These are phyloP conservation scores for Agonopterix heracliana DNA, from an alignment of 2,888 invertebrate genomes.

Conservation along the genomic window DNA sequence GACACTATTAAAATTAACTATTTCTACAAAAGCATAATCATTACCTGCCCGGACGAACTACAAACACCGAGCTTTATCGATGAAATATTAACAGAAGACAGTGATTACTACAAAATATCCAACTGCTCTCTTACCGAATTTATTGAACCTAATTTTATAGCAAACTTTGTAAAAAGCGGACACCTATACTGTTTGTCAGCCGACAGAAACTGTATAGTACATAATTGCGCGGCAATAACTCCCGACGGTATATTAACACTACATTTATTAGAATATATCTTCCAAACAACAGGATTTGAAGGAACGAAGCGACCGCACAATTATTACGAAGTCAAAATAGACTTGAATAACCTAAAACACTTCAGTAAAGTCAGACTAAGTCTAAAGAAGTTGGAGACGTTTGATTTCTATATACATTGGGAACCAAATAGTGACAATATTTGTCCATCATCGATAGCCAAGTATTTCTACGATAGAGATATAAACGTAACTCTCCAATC, in stretches of 20 bases:
- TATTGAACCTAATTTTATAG: constrained; percentile 44
- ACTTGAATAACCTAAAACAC: constrained; percentile 36
- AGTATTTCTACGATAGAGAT: constrained; percentile 50
- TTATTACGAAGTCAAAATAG: constrained; percentile 49
- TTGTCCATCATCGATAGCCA: constrained; percentile 64
- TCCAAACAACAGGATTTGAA: constrained; percentile 60
- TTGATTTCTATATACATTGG: constrained; percentile 51
- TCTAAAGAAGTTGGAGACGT: constrained; percentile 39
- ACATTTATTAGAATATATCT: constrained; percentile 46
- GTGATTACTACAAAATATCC: constrained; percentile 49
- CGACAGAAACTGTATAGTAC: constrained; percentile 46
- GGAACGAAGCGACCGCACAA: constrained; percentile 46
- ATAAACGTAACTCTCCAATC: constrained; percentile 33
- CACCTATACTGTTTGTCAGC: constrained; percentile 45
- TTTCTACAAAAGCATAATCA: constrained; percentile 55
- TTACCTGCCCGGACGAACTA: constrained; percentile 59
- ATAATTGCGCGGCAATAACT: constrained; percentile 53
- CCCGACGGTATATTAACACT: constrained; percentile 52
- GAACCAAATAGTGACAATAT: constrained; percentile 44
- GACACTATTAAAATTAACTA: constrained; percentile 40
- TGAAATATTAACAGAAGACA: constrained; percentile 46
- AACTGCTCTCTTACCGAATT: constrained; percentile 46
- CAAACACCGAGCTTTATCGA: constrained; percentile 39
- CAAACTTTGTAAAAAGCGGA: constrained; percentile 54
- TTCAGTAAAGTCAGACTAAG: constrained; percentile 30